These are phyloP conservation scores for Pasiphila rectangulata DNA, from an alignment of 2,888 invertebrate genomes.

Conservation along the genomic window DNA sequence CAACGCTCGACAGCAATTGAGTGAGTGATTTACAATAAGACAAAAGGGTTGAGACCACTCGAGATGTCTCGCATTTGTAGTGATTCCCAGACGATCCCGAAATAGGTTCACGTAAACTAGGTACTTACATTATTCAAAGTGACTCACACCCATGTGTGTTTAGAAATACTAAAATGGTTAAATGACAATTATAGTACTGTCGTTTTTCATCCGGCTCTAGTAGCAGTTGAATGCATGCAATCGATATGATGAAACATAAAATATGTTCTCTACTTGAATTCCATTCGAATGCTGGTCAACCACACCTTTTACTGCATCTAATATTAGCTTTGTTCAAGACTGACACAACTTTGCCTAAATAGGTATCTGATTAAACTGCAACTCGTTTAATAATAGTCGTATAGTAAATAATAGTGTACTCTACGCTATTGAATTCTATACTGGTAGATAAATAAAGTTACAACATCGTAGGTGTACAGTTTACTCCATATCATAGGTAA, in stretches of 20 bases:
- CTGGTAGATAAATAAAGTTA: slow-evolving; percentile 8
- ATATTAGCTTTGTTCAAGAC: no score
- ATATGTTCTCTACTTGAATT: slow-evolving; percentile 8
- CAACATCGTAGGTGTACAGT: slow-evolving; percentile 1
- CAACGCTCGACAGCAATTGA: slow-evolving; percentile 30
- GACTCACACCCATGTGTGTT: slow-evolving; percentile 48
- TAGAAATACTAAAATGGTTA: slow-evolving; percentile 34
- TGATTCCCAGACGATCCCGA: slow-evolving; percentile 69
- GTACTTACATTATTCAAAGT: slow-evolving; percentile 47
- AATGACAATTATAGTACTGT: slow-evolving; percentile 20
- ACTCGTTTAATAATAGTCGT: no score
- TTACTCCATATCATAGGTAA: slow-evolving; percentile 1
- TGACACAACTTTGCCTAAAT: no score
- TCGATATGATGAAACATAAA: slow-evolving; percentile 21
- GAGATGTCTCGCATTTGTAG: slow-evolving; percentile 51
- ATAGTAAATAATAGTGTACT: no score
- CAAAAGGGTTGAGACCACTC: slow-evolving; percentile 45
- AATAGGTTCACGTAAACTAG: slow-evolving; percentile 49
- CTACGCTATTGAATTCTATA: no score
- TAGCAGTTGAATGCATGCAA: slow-evolving; percentile 22
- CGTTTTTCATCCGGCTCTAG: slow-evolving; percentile 19
- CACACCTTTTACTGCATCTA: slow-evolving; percentile 9
- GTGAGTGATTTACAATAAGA: slow-evolving; percentile 47
- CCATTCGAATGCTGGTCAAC: slow-evolving; percentile 5
- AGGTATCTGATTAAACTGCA: no score